phyloP scores from a whole-genome alignment of 2,797 vertebrate genomes.

The Peromyscus attwateri region DNA sequence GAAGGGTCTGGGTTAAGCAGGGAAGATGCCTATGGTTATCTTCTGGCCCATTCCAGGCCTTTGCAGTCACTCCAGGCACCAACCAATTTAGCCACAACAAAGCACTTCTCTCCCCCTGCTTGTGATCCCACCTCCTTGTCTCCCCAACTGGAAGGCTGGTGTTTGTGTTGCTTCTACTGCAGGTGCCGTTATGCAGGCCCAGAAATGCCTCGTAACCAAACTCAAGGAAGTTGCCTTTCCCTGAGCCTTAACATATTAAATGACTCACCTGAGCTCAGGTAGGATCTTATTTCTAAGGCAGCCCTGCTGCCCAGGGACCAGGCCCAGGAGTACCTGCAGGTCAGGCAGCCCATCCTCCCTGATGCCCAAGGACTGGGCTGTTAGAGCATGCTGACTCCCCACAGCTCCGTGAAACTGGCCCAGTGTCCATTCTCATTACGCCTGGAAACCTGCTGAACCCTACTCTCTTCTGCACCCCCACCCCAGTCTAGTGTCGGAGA shows the following conservation, averaged over 20 bases:
- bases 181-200: neutral
- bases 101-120: neutral
- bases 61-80: neutral
- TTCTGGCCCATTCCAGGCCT: neutral
- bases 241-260: rapidly evolving
- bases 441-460: neutral
- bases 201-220: neutral
- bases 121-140: neutral
- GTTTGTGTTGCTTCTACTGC: neutral
- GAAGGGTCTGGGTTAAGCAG: neutral
- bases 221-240: too few species aligned
- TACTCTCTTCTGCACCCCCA: rapidly evolving
- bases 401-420: neutral
- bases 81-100: too few species aligned
- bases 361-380: neutral
- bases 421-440: neutral
- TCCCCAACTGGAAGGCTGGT: neutral
- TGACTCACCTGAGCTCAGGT: neutral
- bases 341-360: neutral
- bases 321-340: too few species aligned
- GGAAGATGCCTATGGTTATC: neutral
- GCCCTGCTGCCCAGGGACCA: neutral
- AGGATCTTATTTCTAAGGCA: neutral
- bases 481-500: neutral
- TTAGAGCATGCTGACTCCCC: neutral